Percentiles rank a stretch among this genome's conserved stretches.
phyloP scores from a whole-genome alignment of 2,888 invertebrate species.

The Morinoia aosen region DNA sequence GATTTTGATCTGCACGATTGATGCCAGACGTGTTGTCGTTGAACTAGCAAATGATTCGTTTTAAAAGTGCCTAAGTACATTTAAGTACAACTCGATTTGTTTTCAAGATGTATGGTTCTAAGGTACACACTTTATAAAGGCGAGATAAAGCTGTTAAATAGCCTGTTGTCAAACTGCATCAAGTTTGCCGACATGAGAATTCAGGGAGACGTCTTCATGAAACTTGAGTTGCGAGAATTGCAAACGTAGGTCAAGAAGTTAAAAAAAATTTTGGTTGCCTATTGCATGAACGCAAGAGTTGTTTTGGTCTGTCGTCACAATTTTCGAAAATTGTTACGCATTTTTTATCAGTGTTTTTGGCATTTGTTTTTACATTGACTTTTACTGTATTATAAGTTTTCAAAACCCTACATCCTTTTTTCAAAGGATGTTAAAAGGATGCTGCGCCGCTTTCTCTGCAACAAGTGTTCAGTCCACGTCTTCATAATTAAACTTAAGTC shows the following conservation, averaged over 20 bases:
- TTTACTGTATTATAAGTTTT: too few species aligned
- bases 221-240: neutral
- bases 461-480: neutral
- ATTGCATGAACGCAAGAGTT: neutral
- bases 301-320: neutral
- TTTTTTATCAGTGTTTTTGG: neutral
- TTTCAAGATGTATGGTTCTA: neutral
- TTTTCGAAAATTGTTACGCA: neutral
- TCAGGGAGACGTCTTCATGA: neutral
- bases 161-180: neutral
- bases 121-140: neutral
- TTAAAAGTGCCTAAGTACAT: constrained; percentile 10
- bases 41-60: neutral
- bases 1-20: neutral
- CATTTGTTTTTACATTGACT: neutral
- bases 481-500: too few species aligned
- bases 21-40: constrained; percentile 1
- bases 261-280: neutral
- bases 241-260: neutral
- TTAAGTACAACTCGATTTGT: neutral
- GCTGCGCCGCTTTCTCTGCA: neutral
- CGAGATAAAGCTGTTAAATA: neutral
- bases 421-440: neutral
- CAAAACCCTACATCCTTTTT: too few species aligned
- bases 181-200: neutral